These are phyloP conservation scores for Drosophila willistoni DNA, from an alignment of 1,140 invertebrate genomes.

Conservation along the genomic window DNA sequence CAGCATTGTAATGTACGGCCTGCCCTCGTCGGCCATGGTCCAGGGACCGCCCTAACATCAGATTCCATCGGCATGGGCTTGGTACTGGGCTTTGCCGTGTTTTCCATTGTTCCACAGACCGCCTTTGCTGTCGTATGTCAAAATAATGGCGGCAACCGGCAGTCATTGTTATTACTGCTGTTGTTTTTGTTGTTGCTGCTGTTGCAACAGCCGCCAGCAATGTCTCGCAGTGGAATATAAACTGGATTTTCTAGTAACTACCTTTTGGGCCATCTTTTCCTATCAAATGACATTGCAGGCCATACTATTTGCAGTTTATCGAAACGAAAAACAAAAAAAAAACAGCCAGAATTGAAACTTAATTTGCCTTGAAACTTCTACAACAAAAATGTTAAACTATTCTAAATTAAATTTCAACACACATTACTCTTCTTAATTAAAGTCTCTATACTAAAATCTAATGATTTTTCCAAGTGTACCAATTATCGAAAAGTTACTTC, in stretches of 20 bases:
- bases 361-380: too few species aligned
- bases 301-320: background rate
- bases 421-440: too few species aligned
- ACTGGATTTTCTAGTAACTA: background rate
- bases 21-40: constrained; percentile 30
- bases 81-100: constrained; percentile 41
- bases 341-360: background rate
- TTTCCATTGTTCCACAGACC: constrained; percentile 54
- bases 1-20: constrained; percentile 55
- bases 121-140: constrained; percentile 65
- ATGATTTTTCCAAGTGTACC: background rate
- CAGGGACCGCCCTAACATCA: constrained; percentile 45
- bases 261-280: background rate
- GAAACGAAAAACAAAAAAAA: background rate
- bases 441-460: too few species aligned
- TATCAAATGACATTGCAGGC: background rate
- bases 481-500: background rate
- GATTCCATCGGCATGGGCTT: background rate
- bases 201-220: constrained; percentile 2
- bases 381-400: too few species aligned
- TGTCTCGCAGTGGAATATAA: constrained; percentile 2
- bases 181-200: constrained; percentile 6
- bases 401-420: too few species aligned
- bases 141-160: constrained; percentile 65
- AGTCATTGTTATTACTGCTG: constrained; percentile 55